Evolutionary conservation across 2,888 invertebrate genomes (phyloP).

Genomic region (Agrotis exclamationis): DNA sequence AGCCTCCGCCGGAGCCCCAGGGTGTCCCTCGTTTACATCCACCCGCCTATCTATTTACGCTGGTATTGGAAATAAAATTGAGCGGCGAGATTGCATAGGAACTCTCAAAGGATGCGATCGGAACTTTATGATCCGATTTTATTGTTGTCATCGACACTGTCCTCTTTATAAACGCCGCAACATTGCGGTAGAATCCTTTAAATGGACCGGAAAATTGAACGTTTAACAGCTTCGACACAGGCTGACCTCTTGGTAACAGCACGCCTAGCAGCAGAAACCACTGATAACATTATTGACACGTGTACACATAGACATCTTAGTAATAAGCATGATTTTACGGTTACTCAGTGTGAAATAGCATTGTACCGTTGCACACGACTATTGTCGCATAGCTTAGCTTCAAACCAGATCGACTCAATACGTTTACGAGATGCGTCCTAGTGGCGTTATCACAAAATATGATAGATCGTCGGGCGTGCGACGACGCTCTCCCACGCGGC

Average conservation of each 20-base stretch:
- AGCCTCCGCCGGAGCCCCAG: slow-evolving; percentile 85
- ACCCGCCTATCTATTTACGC: slow-evolving; percentile 87
- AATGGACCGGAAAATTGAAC: slow-evolving; percentile 75
- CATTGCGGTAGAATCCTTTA: slow-evolving; percentile 68
- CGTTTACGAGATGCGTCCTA: slow-evolving; percentile 87
- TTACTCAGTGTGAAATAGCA: slow-evolving; percentile 73
- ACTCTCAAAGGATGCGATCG: slow-evolving; percentile 84
- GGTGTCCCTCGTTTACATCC: slow-evolving; percentile 86
- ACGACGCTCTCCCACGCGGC: slow-evolving; percentile 90
- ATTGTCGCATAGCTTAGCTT: slow-evolving; percentile 82
- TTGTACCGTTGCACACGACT: slow-evolving; percentile 74
- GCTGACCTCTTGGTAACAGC: slow-evolving; percentile 52
- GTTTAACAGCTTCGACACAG: slow-evolving; percentile 66
- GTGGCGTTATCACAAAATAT: slow-evolving; percentile 91
- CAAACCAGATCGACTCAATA: slow-evolving; percentile 85
- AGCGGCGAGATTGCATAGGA: slow-evolving; percentile 86
- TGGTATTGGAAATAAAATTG: slow-evolving; percentile 86
- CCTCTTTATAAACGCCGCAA: slow-evolving; percentile 78
- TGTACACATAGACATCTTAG: slow-evolving; percentile 63
- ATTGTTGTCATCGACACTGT: slow-evolving; percentile 83
- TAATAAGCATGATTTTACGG: slow-evolving; percentile 59
- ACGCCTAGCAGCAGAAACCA: slow-evolving; percentile 40
- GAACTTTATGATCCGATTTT: slow-evolving; percentile 86
- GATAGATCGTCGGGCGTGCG: slow-evolving; percentile 88
- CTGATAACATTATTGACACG: slow-evolving; percentile 61